Base-by-base conservation (phyloP, 2,113 vertebrate genomes). In the Myiozetetes cayanensis region DNA sequence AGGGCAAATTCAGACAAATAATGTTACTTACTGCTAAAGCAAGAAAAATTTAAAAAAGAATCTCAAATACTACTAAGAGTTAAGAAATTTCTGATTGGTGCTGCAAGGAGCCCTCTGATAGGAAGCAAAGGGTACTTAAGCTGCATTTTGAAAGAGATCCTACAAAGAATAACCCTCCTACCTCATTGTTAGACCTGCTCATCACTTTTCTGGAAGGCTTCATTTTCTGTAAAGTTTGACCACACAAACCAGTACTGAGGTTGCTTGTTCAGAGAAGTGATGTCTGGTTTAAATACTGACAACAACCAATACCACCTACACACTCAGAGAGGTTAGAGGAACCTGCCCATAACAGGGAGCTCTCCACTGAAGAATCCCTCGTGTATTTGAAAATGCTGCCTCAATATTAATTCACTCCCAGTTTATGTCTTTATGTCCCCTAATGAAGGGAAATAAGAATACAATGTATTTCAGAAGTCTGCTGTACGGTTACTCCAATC, bases 201-300 rank as follows among this genome's bases (percentile, higher is more conserved):
- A 97, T 91, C 95, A 88, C 79, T 95, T 96, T 96, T 96, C 94
- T 96, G 93, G 96, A 65, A 96, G 78, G 90, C 93, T 95, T 96
- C 95, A 74, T 95, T 86, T 92, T 97, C 95, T 96, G 94, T 84
- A 93, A 97, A 97, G 95, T 97, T 96, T 93, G 95, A 97, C 90
- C 94, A 96, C 92, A 96, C 83, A 96, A 94, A 96, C 90, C 93
- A 94, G 83, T 55, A 96, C 95, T 96, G 92, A 97, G 66, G 85
- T 86, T 94, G 91, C 77, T 91, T 94, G 76, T 92, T 92, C 63
- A 91, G 61, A 93, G 87, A 92, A 90, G 82, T 59, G 78, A 90
- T 77, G 90, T 63, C 85, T 93, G 87, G 59, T 88, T 94, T 95
- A 94, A 85, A 94, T 7, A 93, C 52, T 56, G 75, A 71, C 75